Base-by-base conservation (phyloP, 2,888 invertebrate species). In the Cantharis nigra region DNA sequence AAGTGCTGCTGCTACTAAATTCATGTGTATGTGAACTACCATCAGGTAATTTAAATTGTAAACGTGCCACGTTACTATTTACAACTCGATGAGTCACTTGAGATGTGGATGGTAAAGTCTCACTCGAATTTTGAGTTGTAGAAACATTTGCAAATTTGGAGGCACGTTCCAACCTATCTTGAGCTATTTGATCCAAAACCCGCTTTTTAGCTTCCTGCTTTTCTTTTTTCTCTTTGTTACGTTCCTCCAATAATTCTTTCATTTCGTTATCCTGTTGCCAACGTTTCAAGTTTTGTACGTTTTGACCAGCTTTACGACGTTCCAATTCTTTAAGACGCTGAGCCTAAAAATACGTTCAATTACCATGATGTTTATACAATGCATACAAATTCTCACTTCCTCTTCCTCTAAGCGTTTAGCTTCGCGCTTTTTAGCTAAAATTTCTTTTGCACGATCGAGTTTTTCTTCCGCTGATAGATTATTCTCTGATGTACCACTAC, bases 41-140 rank as follows among this genome's bases (percentile, higher is more conserved):
- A 87, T 96, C 94, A 0, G 97, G 95, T 81, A 97, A 86, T 83
- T 95, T 94, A 86, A 98, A 96, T 89, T 97, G 97, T 63, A 98
- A 92, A 72, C 96, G 91, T 0, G 95, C 91, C 63, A 89, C 87
- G 80, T 92, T 90, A 74, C 89, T 79, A 49, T 82, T 80, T 9
- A 79, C 77, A 10, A 74, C 69, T 28, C 70, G 80, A 49, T 14
- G 76, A 69, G 72, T 62, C 10, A 75, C 64, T 70, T 78, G 75
- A 13, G 80, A 70, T 63, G 76, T 78, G 5, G 76, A 62, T 74
- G 79, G 65, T 26, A 79, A 78, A 9, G 80, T 70, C 23, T 79
- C 69, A 2, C 49, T 3, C 23, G 78, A 67, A 11, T 76, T 63
- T 30, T 76, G 64, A 64, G 63, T 69, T 14, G 72, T 10, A 23